Evolutionary conservation across 2,113 vertebrate species (phyloP).

Genomic region (Psettodes erumei): DNA sequence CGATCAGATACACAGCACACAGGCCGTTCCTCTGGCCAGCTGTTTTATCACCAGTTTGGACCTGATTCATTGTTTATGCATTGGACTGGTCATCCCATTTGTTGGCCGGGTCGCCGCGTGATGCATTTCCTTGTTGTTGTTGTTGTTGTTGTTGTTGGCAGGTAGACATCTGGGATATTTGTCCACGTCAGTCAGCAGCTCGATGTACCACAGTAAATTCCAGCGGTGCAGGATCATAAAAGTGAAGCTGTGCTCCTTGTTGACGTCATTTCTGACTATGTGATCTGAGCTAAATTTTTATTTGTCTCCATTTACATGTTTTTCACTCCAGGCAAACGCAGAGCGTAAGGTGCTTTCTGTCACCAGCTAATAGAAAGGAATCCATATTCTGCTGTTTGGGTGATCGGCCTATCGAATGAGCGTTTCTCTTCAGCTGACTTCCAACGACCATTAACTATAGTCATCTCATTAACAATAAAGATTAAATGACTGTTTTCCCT

Average conservation of each 20-base stretch:
- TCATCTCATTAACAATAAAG: not conserved
- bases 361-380: not conserved
- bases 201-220: not conserved
- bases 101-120: slow-evolving; percentile 29
- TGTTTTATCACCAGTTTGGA: slow-evolving; percentile 57
- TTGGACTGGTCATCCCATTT: slow-evolving; percentile 50
- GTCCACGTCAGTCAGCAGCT: slow-evolving; percentile 42
- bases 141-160: too few relatives aligned
- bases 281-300: not conserved
- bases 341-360: not conserved
- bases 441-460: not conserved
- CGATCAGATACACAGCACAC: slow-evolving; percentile 36
- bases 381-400: not conserved
- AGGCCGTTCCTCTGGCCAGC: slow-evolving; percentile 48
- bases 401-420: not conserved
- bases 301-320: not conserved
- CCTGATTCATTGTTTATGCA: slow-evolving; percentile 54
- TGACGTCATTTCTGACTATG: not conserved
- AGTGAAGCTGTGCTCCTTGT: not conserved
- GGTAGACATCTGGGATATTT: slow-evolving; percentile 57
- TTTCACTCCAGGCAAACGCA: not conserved
- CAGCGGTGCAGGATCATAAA: not conserved
- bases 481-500: not conserved
- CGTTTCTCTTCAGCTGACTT: not conserved
- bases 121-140: too few relatives aligned